phyloP scores from a whole-genome alignment of 2,113 vertebrate genomes.

The Syrmaticus mikado region DNA sequence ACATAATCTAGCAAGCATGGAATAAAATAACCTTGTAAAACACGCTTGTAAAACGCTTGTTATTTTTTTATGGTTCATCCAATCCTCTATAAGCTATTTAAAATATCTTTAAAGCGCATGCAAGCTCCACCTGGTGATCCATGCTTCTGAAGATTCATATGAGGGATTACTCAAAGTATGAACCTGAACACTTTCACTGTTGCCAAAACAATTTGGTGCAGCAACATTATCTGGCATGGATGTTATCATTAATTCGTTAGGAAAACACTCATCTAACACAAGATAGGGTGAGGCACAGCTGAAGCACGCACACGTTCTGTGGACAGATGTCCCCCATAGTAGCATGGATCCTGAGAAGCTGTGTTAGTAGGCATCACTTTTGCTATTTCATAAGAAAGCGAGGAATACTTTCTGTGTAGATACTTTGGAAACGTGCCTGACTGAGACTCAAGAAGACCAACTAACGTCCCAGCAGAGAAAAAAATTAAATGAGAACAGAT shows the following conservation, averaged over 20 bases:
- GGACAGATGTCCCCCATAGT: not conserved
- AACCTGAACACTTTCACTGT: not conserved
- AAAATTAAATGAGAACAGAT: constrained; percentile 65
- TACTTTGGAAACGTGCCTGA: not conserved
- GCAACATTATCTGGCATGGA: not conserved
- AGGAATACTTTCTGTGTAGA: not conserved
- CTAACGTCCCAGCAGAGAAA: constrained; percentile 37
- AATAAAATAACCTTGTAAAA: not conserved
- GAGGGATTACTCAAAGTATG: not conserved
- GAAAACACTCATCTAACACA: not conserved
- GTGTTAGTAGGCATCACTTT: not conserved
- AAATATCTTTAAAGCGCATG: not conserved
- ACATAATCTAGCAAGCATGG: not conserved
- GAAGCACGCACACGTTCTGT: not conserved
- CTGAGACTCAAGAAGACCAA: constrained; percentile 19
- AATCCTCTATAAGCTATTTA: not conserved
- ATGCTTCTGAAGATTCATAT: not conserved
- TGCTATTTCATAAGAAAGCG: constrained; percentile 33
- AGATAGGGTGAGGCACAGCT: not conserved
- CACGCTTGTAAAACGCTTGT: not conserved
- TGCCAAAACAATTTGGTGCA: not conserved
- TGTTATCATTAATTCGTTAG: not conserved
- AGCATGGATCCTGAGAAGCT: not conserved
- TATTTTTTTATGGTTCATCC: not conserved
- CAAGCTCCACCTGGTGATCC: not conserved